A percentile compares a stretch with the other conserved stretches of the same genome.
Evolutionary conservation across 2,797 vertebrate genomes (phyloP).

Genomic region (Lacerta agilis): DNA sequence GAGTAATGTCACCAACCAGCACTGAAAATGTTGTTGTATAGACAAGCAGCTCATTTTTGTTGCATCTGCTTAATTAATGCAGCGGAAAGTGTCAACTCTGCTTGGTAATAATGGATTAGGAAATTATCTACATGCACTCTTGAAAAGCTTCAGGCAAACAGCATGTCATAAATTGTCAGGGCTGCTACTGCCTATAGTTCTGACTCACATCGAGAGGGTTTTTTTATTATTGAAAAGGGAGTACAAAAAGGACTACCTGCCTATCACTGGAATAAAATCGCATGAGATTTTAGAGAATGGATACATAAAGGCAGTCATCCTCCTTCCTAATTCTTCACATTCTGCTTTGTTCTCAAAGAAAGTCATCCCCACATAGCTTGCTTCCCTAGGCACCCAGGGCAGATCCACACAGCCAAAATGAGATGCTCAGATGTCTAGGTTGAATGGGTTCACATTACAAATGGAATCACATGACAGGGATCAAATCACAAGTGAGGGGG

Average conservation of each 20-base stretch:
- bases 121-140: constrained; percentile 61
- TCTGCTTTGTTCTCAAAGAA: constrained; percentile 32
- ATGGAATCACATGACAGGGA: neutral
- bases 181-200: constrained; percentile 47
- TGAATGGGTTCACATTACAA: neutral
- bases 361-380: neutral
- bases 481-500: neutral
- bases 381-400: neutral
- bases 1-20: neutral
- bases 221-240: constrained; percentile 10
- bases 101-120: constrained; percentile 59
- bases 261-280: constrained; percentile 53
- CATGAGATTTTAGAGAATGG: constrained; percentile 59
- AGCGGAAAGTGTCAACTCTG: constrained; percentile 58
- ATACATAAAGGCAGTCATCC: constrained; percentile 57
- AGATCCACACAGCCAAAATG: neutral
- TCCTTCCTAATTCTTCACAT: constrained; percentile 39
- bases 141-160: constrained; percentile 63
- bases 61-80: constrained; percentile 65
- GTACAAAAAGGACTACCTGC: constrained; percentile 51
- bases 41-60: constrained; percentile 6
- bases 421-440: neutral
- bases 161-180: constrained; percentile 53
- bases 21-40: constrained; percentile 46
- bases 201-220: constrained; percentile 49